phyloP scores from a whole-genome alignment of 1,140 invertebrate genomes.

The Melipona quadrifasciata region DNA sequence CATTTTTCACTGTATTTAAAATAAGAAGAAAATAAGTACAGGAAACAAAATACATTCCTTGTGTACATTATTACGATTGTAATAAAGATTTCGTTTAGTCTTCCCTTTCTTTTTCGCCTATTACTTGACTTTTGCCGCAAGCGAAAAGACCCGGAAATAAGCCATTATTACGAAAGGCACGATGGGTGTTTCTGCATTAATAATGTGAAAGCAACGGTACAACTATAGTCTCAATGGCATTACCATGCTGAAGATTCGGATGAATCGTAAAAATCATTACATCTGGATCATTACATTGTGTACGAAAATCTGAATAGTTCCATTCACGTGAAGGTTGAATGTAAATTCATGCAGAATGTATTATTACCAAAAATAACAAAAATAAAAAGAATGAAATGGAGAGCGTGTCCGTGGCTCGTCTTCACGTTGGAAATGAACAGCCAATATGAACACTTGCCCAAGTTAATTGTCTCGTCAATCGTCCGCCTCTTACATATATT shows the following conservation, averaged over 20 bases:
- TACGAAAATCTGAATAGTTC: background rate
- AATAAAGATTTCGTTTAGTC: background rate
- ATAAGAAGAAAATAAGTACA: background rate
- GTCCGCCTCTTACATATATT: background rate
- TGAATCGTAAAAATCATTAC: background rate
- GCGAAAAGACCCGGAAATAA: background rate
- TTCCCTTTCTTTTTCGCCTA: background rate
- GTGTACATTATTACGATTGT: too few relatives aligned
- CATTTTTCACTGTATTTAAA: background rate
- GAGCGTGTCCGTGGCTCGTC: background rate
- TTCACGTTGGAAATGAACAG: background rate
- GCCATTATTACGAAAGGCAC: background rate
- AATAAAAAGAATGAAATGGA: background rate
- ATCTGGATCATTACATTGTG: too few relatives aligned
- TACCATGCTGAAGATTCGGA: background rate
- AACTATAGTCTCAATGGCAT: too few relatives aligned
- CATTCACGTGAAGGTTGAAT: background rate
- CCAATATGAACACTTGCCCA: background rate
- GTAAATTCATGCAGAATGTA: background rate
- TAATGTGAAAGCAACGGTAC: background rate
- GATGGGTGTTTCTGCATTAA: background rate
- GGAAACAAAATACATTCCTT: background rate
- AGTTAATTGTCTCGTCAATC: background rate
- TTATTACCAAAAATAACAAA: background rate
- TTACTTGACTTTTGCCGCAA: background rate